Percentiles rank a stretch among this genome's conserved stretches.
phyloP scores from a whole-genome alignment of 30 jellyfish, hydroid and myxozoan genomes.

The Aurelia sp. region DNA sequence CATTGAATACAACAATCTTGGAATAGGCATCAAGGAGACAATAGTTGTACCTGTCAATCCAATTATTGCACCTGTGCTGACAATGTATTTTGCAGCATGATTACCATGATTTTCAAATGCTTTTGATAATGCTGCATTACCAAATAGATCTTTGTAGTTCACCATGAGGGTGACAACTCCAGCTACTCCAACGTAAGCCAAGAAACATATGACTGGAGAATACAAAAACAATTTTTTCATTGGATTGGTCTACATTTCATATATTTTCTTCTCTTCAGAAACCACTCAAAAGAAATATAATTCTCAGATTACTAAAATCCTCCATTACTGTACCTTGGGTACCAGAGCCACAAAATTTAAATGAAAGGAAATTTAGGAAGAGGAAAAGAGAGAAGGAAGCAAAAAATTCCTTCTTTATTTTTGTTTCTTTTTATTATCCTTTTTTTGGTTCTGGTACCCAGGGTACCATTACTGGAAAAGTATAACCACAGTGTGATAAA shows the following conservation, averaged over 20 bases:
- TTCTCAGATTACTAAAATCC: too few relatives aligned
- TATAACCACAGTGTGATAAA: too few relatives aligned
- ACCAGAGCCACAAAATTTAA: too few relatives aligned
- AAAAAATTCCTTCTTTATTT: too few relatives aligned
- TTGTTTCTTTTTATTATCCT: too few relatives aligned
- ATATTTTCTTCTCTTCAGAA: neutral
- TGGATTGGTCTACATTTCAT: neutral
- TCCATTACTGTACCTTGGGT: too few relatives aligned
- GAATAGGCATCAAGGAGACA: constrained; percentile 86
- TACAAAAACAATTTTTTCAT: neutral
- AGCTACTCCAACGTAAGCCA: constrained; percentile 95
- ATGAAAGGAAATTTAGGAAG: too few relatives aligned
- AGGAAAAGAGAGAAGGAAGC: too few relatives aligned
- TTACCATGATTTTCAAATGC: constrained; percentile 88
- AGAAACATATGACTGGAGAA: constrained; percentile 79
- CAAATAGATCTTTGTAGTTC: constrained; percentile 60
- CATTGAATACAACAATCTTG: constrained; percentile 88
- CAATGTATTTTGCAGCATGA: constrained; percentile 70
- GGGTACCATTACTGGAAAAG: too few relatives aligned
- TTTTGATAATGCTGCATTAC: constrained; percentile 84
- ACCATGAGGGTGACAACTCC: constrained; percentile 88
- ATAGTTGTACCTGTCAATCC: constrained; percentile 90
- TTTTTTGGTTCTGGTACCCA: too few relatives aligned
- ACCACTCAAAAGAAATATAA: too few relatives aligned
- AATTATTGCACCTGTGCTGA: constrained; percentile 84